Base-by-base conservation (phyloP, 2,113 vertebrate genomes). In the Trinectes maculatus region DNA sequence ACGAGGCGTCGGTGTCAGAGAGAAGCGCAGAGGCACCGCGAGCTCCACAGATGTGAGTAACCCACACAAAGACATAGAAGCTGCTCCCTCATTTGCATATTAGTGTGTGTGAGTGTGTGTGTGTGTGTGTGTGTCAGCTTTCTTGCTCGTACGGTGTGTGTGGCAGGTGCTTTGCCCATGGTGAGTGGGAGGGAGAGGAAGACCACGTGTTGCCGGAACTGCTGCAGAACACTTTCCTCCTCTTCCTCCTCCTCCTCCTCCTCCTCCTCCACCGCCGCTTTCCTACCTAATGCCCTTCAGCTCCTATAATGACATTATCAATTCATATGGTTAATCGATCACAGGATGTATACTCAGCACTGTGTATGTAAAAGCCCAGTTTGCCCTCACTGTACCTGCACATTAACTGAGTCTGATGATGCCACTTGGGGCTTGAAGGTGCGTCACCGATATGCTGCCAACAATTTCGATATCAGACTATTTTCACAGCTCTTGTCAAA, bases 121-220 rank as follows among this genome's bases (percentile, higher is more conserved):
- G 49, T 64, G 57, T 47, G 44, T 53, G 51, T 44, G 64, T 63
- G 68, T 66, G 75, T 44, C 18, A 13, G 12, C 33, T 15, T 26
- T 58, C 18, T 46, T 28, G n/a, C 25, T 70, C 10, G 13, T 52
- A 33, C 22, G 16, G 61, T 47, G 68, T 62, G 68, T 62, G 21
- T 62, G 74, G 91, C 92, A 93, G 92, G 92, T 93, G 92, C 80
- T 85, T 87, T 86, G 75, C 67, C 84, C 82, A 57, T 24, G 74
- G 82, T 79, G n/a, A n/a, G n/a, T n/a, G 82, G 47, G 80, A 74
- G 80, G 44, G 80, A 71, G 62, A 51, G 49, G 63, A 16, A 54
- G 36, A 89, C 86, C 93, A 93, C 92, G 92, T 93, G 92, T 67
- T 85, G 77, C 66, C 37, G 63, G 61, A 74, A 59, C 53, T 63